A percentile compares a stretch with the other conserved stretches of the same genome.
Conservation (phyloP, 2,113 vertebrate species). For the Phylloscopus trochiloides region DNA sequence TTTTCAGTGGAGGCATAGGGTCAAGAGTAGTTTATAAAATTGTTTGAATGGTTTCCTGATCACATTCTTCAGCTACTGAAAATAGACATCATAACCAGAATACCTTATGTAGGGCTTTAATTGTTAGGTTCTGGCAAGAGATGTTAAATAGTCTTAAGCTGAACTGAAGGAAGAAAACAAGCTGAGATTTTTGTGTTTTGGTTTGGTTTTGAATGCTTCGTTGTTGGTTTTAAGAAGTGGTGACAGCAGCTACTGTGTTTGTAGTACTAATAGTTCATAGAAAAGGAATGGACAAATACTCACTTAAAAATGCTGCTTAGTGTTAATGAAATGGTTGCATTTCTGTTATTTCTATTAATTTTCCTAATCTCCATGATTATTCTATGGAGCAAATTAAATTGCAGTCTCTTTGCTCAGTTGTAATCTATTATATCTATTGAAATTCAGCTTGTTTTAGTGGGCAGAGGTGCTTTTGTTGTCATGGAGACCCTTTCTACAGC, state of each 20-base stretch:
- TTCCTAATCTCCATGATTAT: neutral
- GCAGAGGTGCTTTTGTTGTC: neutral
- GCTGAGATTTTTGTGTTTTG: neutral
- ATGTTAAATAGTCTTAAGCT: neutral
- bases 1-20: neutral
- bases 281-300: neutral
- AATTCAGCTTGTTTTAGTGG: neutral
- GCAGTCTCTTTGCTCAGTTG: neutral
- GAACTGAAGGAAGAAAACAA: neutral
- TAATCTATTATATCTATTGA: neutral
- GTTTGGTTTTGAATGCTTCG: neutral
- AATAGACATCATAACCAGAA: neutral
- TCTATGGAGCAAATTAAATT: neutral
- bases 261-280: neutral
- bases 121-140: neutral
- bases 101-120: neutral
- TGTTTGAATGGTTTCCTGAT: neutral
- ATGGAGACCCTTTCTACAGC: accelerated
- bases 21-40: neutral
- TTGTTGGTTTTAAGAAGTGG: neutral
- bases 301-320: neutral
- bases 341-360: neutral
- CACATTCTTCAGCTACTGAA: neutral
- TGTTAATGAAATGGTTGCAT: neutral
- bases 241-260: neutral